A percentile compares a stretch with the other conserved stretches of the same genome.
phyloP scores from a whole-genome alignment of 2,888 invertebrate genomes.

The Hypercompe scribonia region DNA sequence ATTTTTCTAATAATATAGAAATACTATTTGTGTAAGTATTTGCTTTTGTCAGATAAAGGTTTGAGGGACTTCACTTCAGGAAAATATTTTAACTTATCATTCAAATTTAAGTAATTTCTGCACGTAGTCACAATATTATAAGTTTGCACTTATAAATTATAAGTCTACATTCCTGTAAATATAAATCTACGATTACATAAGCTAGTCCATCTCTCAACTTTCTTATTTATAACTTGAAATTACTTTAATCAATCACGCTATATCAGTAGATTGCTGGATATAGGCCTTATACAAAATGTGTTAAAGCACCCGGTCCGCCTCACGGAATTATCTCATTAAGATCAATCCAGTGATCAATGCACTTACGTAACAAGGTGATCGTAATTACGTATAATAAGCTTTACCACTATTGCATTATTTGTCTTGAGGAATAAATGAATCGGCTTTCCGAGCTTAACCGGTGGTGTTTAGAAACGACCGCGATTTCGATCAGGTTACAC shows the following conservation, averaged over 20 bases:
- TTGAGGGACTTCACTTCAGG: no score
- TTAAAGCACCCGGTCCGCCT: neutral
- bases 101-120: no score
- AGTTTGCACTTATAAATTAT: no score
- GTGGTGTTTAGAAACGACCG: slow-evolving; percentile 28
- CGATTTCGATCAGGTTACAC: slow-evolving; percentile 44
- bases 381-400: slow-evolving; percentile 15
- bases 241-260: neutral
- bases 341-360: neutral
- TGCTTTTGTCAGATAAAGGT: no score
- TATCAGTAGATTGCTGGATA: no score
- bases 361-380: neutral
- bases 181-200: neutral
- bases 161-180: neutral
- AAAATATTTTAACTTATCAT: no score
- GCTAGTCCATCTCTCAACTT: neutral
- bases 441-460: slow-evolving; percentile 29
- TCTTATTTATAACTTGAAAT: neutral
- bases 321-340: neutral
- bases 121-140: neutral
- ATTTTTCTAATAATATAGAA: no score
- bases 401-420: slow-evolving; percentile 14
- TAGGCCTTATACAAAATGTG: no score
- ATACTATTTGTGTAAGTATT: no score
- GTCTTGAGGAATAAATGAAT: slow-evolving; percentile 19